Conservation (phyloP, 2,888 invertebrate species). For the Ectemnius continuus region DNA sequence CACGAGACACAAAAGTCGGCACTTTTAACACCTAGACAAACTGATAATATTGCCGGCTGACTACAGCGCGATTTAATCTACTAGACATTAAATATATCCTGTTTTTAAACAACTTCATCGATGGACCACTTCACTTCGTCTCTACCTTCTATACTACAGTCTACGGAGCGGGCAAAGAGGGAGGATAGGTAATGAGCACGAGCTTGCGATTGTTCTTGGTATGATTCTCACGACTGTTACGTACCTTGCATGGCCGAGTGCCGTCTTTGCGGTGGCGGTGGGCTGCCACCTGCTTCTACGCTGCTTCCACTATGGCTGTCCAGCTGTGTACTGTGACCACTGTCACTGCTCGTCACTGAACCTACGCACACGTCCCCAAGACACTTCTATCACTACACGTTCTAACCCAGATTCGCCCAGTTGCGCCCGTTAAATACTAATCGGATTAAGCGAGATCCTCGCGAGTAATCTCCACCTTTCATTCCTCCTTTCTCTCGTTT, state of each 20-base stretch:
- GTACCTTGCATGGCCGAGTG: constrained; percentile 80
- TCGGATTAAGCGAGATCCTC: constrained; percentile 23
- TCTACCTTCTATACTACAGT: constrained; percentile 54
- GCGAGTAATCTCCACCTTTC: constrained; percentile 12
- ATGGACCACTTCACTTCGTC: constrained; percentile 42
- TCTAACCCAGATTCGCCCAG: constrained; percentile 56
- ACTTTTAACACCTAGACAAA: constrained; percentile 25
- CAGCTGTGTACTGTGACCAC: constrained; percentile 90
- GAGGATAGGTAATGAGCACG: constrained; percentile 48
- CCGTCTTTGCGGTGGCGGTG: constrained; percentile 79
- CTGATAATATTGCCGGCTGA: background rate
- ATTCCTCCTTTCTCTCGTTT: constrained; percentile 3
- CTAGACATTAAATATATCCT: constrained; percentile 3
- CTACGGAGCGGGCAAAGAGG: constrained; percentile 52
- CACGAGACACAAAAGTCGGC: constrained; percentile 19
- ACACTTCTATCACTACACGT: constrained; percentile 76
- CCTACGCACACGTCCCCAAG: constrained; percentile 80
- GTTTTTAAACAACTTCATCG: constrained; percentile 14
- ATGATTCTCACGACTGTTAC: constrained; percentile 54
- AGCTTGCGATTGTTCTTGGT: constrained; percentile 41
- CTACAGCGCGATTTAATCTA: background rate
- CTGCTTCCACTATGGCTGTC: constrained; percentile 83
- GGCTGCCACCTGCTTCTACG: constrained; percentile 79
- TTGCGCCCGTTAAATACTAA: constrained; percentile 47
- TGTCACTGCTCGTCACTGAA: constrained; percentile 95